A percentile compares a stretch with the other conserved stretches of the same genome.
phyloP scores from a whole-genome alignment of 37 sponge, comb jelly and placozoan genomes.

The Geodia barretti region DNA sequence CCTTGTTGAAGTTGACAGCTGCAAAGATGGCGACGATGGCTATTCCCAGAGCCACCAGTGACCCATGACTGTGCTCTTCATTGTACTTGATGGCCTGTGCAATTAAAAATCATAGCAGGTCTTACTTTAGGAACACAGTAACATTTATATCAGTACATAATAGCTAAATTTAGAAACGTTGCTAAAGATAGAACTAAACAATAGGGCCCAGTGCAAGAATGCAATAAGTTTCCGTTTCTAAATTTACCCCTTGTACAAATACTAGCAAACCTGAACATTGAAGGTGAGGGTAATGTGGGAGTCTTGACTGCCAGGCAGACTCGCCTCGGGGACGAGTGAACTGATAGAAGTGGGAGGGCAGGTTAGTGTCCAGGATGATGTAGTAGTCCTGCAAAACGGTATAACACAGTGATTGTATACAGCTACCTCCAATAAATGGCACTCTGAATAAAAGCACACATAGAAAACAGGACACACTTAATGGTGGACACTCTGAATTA shows the following conservation, averaged over 20 bases:
- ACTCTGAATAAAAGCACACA: too few species aligned
- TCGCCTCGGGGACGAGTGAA: background rate
- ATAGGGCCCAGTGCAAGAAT: background rate
- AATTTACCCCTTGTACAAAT: background rate
- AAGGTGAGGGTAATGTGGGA: conserved; percentile 36
- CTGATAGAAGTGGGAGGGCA: conserved; percentile 27
- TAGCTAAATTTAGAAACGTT: too few species aligned
- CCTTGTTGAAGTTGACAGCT: conserved; percentile 45
- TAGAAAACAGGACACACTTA: too few species aligned
- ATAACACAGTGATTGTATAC: too few species aligned
- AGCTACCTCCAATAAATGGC: too few species aligned
- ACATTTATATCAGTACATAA: background rate
- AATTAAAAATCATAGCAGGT: too few species aligned
- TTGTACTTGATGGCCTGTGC: background rate
- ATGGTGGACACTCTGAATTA: too few species aligned
- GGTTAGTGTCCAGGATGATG: conserved; percentile 32
- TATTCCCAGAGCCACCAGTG: conserved; percentile 29
- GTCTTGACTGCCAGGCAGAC: conserved; percentile 20
- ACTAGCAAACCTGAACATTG: conserved; percentile 28
- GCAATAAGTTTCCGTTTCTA: background rate
- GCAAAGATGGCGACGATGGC: conserved; percentile 35
- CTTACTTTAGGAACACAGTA: background rate
- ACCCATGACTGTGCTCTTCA: conserved; percentile 21
- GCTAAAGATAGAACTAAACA: background rate
- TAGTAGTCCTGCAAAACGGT: conserved; percentile 18